These are phyloP conservation scores for Rosalia funebris DNA, from an alignment of 2,888 invertebrate genomes.

Conservation along the genomic window DNA sequence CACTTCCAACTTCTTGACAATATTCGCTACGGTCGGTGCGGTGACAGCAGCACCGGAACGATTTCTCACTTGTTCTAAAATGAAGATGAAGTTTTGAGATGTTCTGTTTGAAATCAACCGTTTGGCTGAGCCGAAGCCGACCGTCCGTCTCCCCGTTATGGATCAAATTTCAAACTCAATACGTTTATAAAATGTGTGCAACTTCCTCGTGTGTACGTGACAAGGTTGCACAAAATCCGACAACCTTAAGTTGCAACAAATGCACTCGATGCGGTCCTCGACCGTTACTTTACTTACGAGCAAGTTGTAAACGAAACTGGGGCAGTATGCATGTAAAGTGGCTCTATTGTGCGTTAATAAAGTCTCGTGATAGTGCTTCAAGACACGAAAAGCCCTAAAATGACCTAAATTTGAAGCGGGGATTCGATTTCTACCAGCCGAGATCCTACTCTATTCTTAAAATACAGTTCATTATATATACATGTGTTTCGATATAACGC, in stretches of 20 bases:
- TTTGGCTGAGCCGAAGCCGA: background rate
- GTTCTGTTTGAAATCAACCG: background rate
- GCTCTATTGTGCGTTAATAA: too few relatives aligned
- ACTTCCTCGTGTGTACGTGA: conserved; percentile 4
- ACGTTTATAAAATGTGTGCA: conserved; percentile 3
- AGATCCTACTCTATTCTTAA: too few relatives aligned
- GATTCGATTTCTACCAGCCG: too few relatives aligned
- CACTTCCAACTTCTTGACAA: conserved; percentile 3
- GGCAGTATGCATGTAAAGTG: background rate
- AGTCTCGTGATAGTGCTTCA: too few relatives aligned
- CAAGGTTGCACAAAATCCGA: background rate
- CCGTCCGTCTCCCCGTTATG: conserved; percentile 7
- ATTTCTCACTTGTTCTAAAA: conserved; percentile 7
- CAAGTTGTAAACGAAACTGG: background rate
- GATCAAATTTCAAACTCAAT: conserved; percentile 8
- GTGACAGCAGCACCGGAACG: background rate
- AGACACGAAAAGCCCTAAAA: too few relatives aligned
- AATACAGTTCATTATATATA: too few relatives aligned
- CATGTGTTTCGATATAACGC: too few relatives aligned
- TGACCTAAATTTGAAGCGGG: too few relatives aligned
- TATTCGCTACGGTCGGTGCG: too few relatives aligned
- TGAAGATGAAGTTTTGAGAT: background rate
- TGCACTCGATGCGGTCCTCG: background rate
- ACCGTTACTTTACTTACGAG: background rate
- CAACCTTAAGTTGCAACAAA: conserved; percentile 3